Evolutionary conservation across 2,888 invertebrate species (phyloP).

Genomic region (Crossocerus cetratus): DNA sequence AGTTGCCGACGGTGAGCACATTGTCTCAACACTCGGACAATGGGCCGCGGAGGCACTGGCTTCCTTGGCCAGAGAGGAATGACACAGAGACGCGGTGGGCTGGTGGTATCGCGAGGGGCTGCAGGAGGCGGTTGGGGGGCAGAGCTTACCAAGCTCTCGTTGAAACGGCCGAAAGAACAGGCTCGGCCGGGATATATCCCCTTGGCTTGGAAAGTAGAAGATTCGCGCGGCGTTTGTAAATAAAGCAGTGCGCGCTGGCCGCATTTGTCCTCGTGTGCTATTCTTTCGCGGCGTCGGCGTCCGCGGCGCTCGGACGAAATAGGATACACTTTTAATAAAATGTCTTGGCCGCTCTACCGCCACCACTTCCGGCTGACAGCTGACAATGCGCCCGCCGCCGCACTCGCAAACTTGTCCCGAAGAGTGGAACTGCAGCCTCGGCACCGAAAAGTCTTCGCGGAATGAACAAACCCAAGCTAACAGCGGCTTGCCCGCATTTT

Average conservation of each 20-base stretch:
- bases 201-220: conserved; percentile 17
- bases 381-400: not conserved
- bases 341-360: conserved; percentile 32
- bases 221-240: conserved; percentile 44
- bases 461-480: conserved; percentile 43
- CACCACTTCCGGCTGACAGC: conserved; percentile 16
- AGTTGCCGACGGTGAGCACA: conserved; percentile 47
- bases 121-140: conserved; percentile 8
- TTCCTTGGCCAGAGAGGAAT: conserved; percentile 3
- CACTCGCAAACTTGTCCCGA: conserved; percentile 18
- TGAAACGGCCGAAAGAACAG: conserved; percentile 13
- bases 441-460: conserved; percentile 38
- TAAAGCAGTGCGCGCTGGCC: conserved; percentile 27
- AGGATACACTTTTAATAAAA: conserved; percentile 49
- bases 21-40: conserved; percentile 55
- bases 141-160: conserved; percentile 28
- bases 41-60: conserved; percentile 44
- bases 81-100: conserved; percentile 1
- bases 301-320: not conserved
- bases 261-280: conserved; percentile 30
- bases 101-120: not conserved
- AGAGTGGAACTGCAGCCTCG: conserved; percentile 35
- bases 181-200: not conserved
- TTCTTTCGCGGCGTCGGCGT: conserved; percentile 12
- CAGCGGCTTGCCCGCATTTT: no score